Conservation (phyloP, 1,140 invertebrate genomes). For the Bombus picipes region DNA sequence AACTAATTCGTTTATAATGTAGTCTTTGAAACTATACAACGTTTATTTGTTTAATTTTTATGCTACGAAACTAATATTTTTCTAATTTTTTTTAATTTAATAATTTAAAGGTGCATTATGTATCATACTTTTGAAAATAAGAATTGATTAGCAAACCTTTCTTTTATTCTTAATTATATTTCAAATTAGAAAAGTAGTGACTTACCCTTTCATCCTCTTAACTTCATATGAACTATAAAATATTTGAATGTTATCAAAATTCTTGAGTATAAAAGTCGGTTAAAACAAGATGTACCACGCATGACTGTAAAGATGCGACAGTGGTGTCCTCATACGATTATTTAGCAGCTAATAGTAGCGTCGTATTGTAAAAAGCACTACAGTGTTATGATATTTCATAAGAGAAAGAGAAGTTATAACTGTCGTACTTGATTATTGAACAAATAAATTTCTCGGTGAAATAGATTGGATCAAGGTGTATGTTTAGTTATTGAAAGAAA, state of each 20-base stretch:
- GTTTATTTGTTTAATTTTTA: not conserved
- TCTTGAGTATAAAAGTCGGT: not conserved
- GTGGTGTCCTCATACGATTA: not conserved
- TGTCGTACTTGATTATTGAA: not conserved
- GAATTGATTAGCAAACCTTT: not conserved
- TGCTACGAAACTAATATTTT: not conserved
- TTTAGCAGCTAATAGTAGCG: not conserved
- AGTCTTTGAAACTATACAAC: not conserved
- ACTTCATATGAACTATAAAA: not conserved
- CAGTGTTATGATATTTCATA: not conserved
- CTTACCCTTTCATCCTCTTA: not conserved
- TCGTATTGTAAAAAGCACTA: constrained; percentile 24
- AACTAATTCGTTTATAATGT: not conserved
- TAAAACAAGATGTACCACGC: not conserved
- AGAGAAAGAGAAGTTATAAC: constrained; percentile 26
- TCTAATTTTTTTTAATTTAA: no score
- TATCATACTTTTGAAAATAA: not conserved
- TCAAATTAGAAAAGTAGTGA: not conserved
- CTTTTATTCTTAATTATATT: not conserved
- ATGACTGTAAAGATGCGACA: not conserved
- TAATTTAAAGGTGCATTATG: not conserved
- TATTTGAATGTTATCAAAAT: not conserved
- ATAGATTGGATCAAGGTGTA: constrained; percentile 68
- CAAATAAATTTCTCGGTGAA: constrained; percentile 55
- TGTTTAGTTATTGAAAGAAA: constrained; percentile 6